Conservation (phyloP, 2,888 invertebrate genomes). For the Graphium colonna region DNA sequence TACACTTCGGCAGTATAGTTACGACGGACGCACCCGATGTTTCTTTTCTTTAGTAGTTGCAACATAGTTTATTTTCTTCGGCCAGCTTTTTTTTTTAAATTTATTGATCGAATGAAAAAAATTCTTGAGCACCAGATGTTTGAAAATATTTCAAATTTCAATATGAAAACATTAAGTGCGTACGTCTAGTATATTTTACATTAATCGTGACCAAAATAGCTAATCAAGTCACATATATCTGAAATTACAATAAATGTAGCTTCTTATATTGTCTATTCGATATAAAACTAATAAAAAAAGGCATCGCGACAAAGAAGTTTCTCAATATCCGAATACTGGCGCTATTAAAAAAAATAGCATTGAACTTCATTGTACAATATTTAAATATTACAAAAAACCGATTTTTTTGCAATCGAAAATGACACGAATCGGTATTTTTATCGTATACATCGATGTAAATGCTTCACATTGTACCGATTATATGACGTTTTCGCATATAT, state of each 20-base stretch:
- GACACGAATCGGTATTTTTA: conserved; percentile 47
- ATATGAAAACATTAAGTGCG: background rate
- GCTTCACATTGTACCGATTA: conserved; percentile 48
- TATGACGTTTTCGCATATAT: conserved; percentile 52
- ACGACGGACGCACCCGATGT: conserved; percentile 35
- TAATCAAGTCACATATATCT: conserved; percentile 30
- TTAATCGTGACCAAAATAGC: background rate
- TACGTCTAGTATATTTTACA: conserved; percentile 5
- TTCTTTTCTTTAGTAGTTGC: too few species aligned
- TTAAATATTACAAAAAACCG: conserved; percentile 48
- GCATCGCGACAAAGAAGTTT: conserved; percentile 61
- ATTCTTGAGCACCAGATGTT: too few species aligned
- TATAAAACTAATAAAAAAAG: conserved; percentile 62
- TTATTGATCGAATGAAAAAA: too few species aligned
- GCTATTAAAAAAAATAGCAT: conserved; percentile 60
- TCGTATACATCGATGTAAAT: conserved; percentile 45
- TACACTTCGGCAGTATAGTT: conserved; percentile 46
- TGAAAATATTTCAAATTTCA: too few species aligned
- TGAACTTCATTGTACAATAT: conserved; percentile 53
- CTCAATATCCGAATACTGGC: conserved; percentile 70
- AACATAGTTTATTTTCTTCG: too few species aligned
- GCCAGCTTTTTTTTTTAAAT: too few species aligned
- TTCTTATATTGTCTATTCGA: conserved; percentile 57
- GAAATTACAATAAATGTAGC: conserved; percentile 30
- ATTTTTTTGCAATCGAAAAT: conserved; percentile 54